Percentiles rank a stretch among this genome's conserved stretches.
These are phyloP conservation scores for Lathamus discolor DNA, from an alignment of 2,113 vertebrate genomes.

Conservation along the genomic window DNA sequence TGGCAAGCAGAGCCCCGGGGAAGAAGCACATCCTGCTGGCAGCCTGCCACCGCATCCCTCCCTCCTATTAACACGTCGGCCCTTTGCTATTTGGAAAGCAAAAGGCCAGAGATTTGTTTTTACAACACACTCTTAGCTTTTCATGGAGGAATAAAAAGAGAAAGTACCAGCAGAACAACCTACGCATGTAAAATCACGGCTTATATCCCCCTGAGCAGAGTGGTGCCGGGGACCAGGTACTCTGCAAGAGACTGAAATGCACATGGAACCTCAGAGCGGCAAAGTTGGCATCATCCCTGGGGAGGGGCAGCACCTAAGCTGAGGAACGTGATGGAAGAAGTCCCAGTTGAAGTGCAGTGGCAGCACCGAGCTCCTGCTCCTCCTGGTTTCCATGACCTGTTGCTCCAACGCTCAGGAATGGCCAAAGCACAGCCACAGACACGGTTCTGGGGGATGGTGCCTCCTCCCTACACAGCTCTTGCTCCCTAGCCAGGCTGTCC, in stretches of 20 bases:
- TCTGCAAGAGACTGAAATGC: not conserved
- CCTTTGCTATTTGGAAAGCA: not conserved
- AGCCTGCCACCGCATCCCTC: not conserved
- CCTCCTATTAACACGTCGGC: not conserved
- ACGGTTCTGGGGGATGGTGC: not conserved
- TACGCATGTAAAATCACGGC: not conserved
- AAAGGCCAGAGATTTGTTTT: conserved; percentile 2
- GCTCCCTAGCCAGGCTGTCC: not conserved
- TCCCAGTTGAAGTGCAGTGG: fast-evolving
- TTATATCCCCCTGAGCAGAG: not conserved
- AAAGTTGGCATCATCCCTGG: not conserved
- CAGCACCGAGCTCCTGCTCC: not conserved
- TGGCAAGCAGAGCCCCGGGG: not conserved
- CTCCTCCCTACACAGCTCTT: not conserved
- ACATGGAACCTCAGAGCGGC: fast-evolving
- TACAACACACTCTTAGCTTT: not conserved
- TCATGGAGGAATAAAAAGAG: not conserved
- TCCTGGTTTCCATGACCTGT: not conserved
- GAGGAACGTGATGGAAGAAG: not conserved
- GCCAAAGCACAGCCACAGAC: fast-evolving
- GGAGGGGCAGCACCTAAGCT: not conserved
- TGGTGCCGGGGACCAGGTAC: not conserved
- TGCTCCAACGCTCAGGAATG: not conserved
- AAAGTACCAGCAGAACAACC: not conserved
- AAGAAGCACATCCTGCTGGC: not conserved